Evolutionary conservation across 2,113 vertebrate genomes (phyloP).

Genomic region (Tragelaphus strepsiceros): DNA sequence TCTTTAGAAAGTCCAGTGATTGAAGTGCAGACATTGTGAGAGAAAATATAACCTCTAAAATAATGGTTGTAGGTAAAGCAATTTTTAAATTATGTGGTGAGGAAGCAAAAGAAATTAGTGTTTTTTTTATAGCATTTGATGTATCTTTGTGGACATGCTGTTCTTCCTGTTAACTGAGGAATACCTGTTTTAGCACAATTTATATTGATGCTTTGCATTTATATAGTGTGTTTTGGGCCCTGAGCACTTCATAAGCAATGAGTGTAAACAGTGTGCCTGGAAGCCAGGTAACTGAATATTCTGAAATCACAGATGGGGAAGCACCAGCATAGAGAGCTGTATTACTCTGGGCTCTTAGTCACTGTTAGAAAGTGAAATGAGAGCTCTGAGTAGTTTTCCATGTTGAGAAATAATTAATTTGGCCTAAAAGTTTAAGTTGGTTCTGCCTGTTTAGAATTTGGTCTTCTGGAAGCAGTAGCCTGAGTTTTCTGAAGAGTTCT

Average conservation of each 20-base stretch:
- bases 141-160: background rate
- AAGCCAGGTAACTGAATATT: background rate
- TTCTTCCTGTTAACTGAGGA: background rate
- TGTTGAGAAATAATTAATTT: background rate
- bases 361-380: background rate
- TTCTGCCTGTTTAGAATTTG: background rate
- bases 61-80: background rate
- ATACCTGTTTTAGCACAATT: background rate
- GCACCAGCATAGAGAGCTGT: background rate
- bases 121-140: conserved; percentile 13
- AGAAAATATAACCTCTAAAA: conserved; percentile 6
- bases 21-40: background rate
- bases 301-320: background rate
- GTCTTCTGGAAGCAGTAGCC: background rate
- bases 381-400: background rate
- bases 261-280: background rate
- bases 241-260: background rate
- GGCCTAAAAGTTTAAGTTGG: background rate
- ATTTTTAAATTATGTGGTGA: conserved; percentile 14
- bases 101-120: background rate
- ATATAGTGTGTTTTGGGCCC: background rate
- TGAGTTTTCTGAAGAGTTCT: background rate
- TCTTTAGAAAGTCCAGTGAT: conserved; percentile 42
- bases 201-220: conserved; percentile 20
- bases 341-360: background rate